Evolutionary conservation across 2,113 vertebrate species (phyloP).

Genomic region (Mustela lutreola): DNA sequence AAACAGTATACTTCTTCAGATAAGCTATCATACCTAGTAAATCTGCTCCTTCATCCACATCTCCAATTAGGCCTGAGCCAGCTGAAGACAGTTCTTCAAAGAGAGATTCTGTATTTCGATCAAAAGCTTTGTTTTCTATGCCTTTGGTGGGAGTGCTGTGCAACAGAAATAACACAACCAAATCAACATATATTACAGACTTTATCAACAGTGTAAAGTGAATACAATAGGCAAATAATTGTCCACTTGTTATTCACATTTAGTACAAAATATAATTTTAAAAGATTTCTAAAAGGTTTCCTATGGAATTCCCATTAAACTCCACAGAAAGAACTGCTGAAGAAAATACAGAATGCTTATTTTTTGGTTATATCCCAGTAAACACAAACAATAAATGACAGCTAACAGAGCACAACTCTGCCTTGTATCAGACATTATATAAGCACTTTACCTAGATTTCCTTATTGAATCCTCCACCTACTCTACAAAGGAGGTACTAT

Average conservation of each 20-base stretch:
- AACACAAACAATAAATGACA: conserved; percentile 21
- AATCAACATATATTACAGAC: conserved; percentile 56
- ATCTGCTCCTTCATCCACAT: conserved; percentile 98
- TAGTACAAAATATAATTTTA: conserved; percentile 40
- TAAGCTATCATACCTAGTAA: conserved; percentile 93
- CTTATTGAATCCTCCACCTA: neutral
- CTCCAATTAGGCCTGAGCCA: conserved; percentile 96
- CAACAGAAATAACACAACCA: conserved; percentile 75
- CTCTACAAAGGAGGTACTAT: neutral
- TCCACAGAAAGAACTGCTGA: neutral
- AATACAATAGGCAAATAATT: conserved; percentile 85
- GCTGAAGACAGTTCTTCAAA: conserved; percentile 99
- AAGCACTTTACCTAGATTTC: neutral
- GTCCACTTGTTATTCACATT: conserved; percentile 39
- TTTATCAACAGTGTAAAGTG: conserved; percentile 43
- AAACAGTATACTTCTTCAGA: conserved; percentile 22
- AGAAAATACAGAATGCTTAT: neutral
- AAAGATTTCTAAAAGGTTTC: conserved; percentile 37
- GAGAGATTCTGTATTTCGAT: conserved; percentile 98
- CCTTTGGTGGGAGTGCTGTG: conserved; percentile 96
- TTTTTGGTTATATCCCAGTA: neutral
- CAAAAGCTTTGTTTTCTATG: conserved; percentile 95
- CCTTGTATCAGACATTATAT: neutral
- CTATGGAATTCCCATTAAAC: neutral
- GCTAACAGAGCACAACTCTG: neutral